Percentiles rank a stretch among this genome's conserved stretches.
Evolutionary conservation across 2,113 vertebrate species (phyloP).

Genomic region (Isurus oxyrinchus): DNA sequence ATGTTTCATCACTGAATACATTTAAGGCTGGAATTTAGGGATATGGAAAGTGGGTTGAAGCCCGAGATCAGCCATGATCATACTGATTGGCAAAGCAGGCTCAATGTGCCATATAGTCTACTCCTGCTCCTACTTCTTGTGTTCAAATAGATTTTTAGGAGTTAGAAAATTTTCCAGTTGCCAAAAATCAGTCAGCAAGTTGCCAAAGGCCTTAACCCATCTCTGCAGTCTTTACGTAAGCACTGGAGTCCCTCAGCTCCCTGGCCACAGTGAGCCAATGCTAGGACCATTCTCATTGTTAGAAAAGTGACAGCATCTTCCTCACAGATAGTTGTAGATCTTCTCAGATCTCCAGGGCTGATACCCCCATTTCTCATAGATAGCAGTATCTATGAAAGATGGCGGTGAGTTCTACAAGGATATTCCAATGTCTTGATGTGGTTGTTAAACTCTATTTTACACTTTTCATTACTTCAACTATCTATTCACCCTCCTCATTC

Average conservation of each 20-base stretch:
- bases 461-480: not conserved
- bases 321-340: not conserved
- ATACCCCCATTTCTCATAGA: not conserved
- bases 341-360: not conserved
- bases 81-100: no score
- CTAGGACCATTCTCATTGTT: not conserved
- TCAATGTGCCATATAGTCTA: no score
- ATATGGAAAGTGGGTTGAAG: no score
- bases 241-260: not conserved
- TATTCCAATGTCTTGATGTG: not conserved
- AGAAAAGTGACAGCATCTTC: not conserved
- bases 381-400: no score
- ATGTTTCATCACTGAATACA: no score
- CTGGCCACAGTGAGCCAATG: not conserved
- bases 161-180: not conserved
- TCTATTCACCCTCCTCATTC: not conserved
- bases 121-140: no score
- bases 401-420: not conserved
- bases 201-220: not conserved
- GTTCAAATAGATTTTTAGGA: not conserved
- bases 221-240: not conserved
- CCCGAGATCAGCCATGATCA: no score
- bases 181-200: not conserved
- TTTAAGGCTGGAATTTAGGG: no score
- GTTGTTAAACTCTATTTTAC: not conserved